Conservation (phyloP, 2,113 vertebrate genomes). For the Macrotus californicus region DNA sequence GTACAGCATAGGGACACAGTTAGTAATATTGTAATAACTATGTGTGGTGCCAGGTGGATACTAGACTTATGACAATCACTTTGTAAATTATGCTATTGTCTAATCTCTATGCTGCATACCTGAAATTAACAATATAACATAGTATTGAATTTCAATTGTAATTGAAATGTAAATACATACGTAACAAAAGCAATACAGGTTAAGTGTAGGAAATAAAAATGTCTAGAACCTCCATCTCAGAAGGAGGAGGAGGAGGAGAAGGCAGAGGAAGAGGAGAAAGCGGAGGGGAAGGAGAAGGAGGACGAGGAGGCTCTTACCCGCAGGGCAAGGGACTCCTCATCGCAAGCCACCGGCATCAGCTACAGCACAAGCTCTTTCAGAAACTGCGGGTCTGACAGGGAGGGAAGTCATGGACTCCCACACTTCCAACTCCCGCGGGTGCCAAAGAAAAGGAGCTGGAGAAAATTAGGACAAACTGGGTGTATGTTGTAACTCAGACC, state of each 20-base stretch:
- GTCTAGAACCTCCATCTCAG: neutral
- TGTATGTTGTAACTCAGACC: neutral
- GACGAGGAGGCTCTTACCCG: neutral
- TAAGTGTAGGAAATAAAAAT: neutral
- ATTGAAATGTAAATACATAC: neutral
- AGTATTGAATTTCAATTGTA: neutral
- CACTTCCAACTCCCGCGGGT: neutral
- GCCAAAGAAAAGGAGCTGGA: neutral
- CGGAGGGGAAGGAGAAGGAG: too few relatives aligned
- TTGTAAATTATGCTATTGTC: neutral
- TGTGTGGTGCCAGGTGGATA: neutral
- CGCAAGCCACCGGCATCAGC: neutral
- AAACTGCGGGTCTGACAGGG: neutral
- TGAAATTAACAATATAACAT: neutral
- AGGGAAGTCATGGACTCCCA: neutral
- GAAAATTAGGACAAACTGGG: neutral
- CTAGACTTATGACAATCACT: neutral
- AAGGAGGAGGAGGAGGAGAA: neutral
- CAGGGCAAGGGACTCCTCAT: neutral
- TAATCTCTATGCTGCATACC: neutral
- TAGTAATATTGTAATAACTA: neutral
- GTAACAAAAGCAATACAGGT: neutral
- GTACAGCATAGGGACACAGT: neutral
- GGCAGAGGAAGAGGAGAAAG: neutral
- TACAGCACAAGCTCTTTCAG: neutral